These are phyloP conservation scores for Lepisosteus oculatus DNA, from an alignment of 2,113 vertebrate genomes.

Conservation along the genomic window DNA sequence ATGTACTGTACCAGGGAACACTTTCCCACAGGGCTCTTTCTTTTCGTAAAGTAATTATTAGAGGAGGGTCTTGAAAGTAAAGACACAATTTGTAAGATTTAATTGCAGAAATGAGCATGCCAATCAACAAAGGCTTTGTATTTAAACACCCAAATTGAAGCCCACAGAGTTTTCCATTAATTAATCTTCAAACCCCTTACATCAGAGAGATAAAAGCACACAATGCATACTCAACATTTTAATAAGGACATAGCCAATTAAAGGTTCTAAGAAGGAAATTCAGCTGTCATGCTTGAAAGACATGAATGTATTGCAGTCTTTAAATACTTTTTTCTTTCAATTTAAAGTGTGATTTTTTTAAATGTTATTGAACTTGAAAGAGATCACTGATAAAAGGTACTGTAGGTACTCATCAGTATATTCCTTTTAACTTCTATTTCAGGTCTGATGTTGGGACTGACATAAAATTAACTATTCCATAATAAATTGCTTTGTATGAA, in stretches of 20 bases:
- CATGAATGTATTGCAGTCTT: no score
- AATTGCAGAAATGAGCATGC: neutral
- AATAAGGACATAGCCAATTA: neutral
- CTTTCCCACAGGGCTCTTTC: neutral
- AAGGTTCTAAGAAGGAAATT: neutral
- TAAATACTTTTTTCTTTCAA: no score
- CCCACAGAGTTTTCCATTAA: neutral
- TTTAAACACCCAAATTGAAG: slow-evolving; percentile 9
- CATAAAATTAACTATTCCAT: no score
- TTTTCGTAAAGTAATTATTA: slow-evolving; percentile 8
- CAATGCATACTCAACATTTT: neutral
- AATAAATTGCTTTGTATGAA: no score
- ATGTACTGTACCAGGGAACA: neutral
- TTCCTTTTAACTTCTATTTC: no score
- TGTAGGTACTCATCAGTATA: no score
- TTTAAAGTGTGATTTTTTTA: no score
- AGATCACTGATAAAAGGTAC: no score
- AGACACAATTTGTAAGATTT: neutral
- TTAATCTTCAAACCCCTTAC: slow-evolving; percentile 7
- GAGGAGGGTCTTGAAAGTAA: neutral
- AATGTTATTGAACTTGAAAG: no score
- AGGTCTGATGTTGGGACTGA: no score
- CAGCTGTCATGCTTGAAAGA: no score
- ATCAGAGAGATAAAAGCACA: neutral
- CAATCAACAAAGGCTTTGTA: neutral